These are phyloP conservation scores for Anthoscopus minutus DNA, from an alignment of 2,113 vertebrate species.

Conservation along the genomic window DNA sequence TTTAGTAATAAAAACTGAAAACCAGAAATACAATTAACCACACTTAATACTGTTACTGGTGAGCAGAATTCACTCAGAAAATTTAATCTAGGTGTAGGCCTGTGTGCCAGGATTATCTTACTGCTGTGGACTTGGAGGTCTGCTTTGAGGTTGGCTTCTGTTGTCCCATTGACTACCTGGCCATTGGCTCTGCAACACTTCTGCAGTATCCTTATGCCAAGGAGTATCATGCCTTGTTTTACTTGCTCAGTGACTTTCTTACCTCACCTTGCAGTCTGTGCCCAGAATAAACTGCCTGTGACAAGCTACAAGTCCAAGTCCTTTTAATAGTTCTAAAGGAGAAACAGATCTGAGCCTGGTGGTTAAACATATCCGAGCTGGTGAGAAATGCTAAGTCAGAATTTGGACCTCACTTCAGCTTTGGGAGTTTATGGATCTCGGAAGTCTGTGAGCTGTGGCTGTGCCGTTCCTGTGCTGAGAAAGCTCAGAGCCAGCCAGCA, in stretches of 20 bases:
- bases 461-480: not conserved
- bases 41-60: slow-evolving; percentile 13
- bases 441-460: not conserved
- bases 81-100: not conserved
- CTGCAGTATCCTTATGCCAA: not conserved
- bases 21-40: not conserved
- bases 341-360: not conserved
- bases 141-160: not conserved
- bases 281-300: slow-evolving; percentile 12
- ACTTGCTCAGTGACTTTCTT: slow-evolving; percentile 5
- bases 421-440: not conserved
- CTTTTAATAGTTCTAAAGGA: not conserved
- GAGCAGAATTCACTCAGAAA: not conserved
- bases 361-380: not conserved
- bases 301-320: not conserved
- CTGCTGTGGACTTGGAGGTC: not conserved
- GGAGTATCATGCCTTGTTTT: not conserved
- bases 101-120: not conserved
- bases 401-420: not conserved
- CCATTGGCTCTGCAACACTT: not conserved
- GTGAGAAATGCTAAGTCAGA: not conserved
- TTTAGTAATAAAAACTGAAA: not conserved
- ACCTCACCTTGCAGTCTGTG: slow-evolving; percentile 24
- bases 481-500: not conserved
- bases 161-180: not conserved